These are phyloP conservation scores for Oncopodura yosiiana DNA, from an alignment of 1,140 invertebrate genomes.

Conservation along the genomic window DNA sequence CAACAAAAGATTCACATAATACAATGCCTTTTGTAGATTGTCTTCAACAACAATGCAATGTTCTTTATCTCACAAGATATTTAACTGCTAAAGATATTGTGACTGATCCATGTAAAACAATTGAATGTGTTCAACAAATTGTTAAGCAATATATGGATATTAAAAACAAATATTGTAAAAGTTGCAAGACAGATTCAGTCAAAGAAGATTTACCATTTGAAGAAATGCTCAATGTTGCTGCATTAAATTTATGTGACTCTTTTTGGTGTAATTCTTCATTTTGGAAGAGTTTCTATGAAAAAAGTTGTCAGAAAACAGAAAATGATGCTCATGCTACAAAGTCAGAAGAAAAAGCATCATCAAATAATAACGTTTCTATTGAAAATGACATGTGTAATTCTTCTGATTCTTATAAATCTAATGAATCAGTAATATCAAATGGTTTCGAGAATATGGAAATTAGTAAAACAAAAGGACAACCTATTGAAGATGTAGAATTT, in stretches of 20 bases:
- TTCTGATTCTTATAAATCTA: too few relatives aligned
- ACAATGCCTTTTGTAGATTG: not conserved
- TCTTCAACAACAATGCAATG: not conserved
- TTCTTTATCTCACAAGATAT: conserved; percentile 1
- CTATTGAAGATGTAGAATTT: conserved; percentile 16
- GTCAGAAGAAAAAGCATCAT: not conserved
- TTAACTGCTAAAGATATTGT: not conserved
- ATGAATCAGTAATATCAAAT: too few relatives aligned
- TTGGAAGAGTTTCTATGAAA: conserved; percentile 7
- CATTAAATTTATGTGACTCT: conserved; percentile 12
- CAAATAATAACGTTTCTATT: not conserved
- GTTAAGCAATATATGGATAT: conserved; percentile 14
- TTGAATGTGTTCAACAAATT: not conserved
- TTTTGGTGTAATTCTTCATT: conserved; percentile 8
- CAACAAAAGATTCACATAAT: not conserved
- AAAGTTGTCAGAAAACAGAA: not conserved
- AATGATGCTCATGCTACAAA: not conserved
- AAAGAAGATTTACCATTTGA: conserved; percentile 13
- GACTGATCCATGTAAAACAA: too few relatives aligned
- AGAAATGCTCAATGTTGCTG: conserved; percentile 16
- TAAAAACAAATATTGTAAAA: not conserved
- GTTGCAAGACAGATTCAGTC: not conserved
- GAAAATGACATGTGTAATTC: not conserved
- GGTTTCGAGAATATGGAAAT: not conserved
- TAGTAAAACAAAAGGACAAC: not conserved